Evolutionary conservation across 2,797 vertebrate genomes (phyloP).

Genomic region (Lagodon rhomboides): DNA sequence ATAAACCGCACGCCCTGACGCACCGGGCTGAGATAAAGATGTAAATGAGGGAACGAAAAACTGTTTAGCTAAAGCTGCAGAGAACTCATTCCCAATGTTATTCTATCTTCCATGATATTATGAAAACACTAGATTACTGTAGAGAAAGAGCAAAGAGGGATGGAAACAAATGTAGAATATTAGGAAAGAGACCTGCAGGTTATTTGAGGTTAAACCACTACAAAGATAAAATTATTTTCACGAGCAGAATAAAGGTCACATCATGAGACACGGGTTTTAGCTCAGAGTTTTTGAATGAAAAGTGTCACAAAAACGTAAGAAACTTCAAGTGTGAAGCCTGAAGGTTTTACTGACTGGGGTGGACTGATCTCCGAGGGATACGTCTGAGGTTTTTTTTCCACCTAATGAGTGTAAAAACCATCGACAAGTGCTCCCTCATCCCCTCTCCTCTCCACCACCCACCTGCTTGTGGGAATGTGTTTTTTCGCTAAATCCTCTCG

Average conservation of each 20-base stretch:
- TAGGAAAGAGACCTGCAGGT: neutral
- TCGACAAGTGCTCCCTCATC: neutral
- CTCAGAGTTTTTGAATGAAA: neutral
- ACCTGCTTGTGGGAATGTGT: constrained; percentile 50
- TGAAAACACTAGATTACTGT: neutral
- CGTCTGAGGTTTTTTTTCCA: constrained; percentile 13
- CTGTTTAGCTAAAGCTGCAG: constrained; percentile 22
- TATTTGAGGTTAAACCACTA: neutral
- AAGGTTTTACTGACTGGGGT: neutral
- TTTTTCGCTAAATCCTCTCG: constrained; percentile 51
- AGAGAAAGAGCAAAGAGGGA: neutral
- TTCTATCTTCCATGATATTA: neutral
- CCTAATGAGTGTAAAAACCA: constrained; percentile 23
- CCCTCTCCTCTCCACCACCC: constrained; percentile 33
- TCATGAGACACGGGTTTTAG: neutral
- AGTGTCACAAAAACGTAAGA: neutral
- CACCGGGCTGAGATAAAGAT: constrained; percentile 32
- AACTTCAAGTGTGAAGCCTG: constrained; percentile 5
- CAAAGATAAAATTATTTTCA: constrained; percentile 3
- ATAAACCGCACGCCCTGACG: constrained; percentile 21
- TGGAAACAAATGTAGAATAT: neutral
- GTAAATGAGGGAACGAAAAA: constrained; percentile 45
- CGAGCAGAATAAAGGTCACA: neutral
- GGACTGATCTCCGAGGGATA: constrained; percentile 21
- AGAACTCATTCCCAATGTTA: constrained; percentile 12